A percentile compares a stretch with the other conserved stretches of the same genome.
Conservation (phyloP, 1,140 invertebrate genomes). For the Drosophila oshimai region DNA sequence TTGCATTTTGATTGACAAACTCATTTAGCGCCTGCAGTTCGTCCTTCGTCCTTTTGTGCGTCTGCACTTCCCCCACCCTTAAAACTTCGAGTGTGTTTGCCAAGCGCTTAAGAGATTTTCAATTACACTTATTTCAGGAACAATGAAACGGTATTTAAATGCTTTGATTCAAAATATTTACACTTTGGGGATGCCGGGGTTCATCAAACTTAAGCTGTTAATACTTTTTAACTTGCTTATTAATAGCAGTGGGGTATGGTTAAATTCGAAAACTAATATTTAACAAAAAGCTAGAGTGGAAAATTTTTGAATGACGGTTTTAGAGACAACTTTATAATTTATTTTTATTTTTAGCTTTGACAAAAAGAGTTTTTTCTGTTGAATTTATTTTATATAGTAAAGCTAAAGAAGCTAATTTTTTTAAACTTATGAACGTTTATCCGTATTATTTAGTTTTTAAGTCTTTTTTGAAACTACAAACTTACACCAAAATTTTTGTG, state of each 20-base stretch:
- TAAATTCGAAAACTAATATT: background rate
- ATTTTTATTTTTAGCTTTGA: too few relatives aligned
- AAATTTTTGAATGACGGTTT: too few relatives aligned
- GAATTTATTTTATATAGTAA: too few relatives aligned
- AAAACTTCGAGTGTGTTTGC: conserved; percentile 38
- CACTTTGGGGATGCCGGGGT: conserved; percentile 12
- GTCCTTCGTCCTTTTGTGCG: conserved; percentile 3
- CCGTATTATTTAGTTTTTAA: too few relatives aligned
- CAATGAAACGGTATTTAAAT: conserved; percentile 26
- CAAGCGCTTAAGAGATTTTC: conserved; percentile 63
- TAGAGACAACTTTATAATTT: too few relatives aligned
- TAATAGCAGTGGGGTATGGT: background rate
- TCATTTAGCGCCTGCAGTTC: conserved; percentile 57
- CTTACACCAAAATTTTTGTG: too few relatives aligned
- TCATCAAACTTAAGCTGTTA: conserved; percentile 14
- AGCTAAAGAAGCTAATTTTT: too few relatives aligned
- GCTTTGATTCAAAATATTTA: conserved; percentile 36
- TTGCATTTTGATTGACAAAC: conserved; percentile 82
- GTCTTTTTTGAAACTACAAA: too few relatives aligned
- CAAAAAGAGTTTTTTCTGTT: too few relatives aligned
- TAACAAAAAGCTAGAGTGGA: too few relatives aligned
- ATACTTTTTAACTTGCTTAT: conserved; percentile 18
- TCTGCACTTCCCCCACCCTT: background rate
- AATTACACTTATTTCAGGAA: conserved; percentile 51
- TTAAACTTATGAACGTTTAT: too few relatives aligned